Evolutionary conservation across 2,113 vertebrate genomes (phyloP).

Genomic region (Furnarius figulus): DNA sequence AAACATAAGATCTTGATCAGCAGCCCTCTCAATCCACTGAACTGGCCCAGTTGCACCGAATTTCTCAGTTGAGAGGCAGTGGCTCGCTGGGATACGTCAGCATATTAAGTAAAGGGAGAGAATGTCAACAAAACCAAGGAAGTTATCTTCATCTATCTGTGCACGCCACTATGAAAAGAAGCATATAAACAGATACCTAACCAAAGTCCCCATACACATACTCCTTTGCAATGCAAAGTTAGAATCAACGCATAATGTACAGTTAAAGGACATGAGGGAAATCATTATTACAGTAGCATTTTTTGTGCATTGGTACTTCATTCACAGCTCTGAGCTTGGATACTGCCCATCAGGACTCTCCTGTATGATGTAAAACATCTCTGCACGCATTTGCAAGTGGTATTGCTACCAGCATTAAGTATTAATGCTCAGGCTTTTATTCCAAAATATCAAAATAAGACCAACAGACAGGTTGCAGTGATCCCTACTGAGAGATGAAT

Average conservation of each 20-base stretch:
- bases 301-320: background rate
- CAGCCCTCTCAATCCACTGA: background rate
- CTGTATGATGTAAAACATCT: background rate
- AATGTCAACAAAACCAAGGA: background rate
- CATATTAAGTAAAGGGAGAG: background rate
- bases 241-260: background rate
- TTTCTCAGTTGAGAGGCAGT: background rate
- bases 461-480: background rate
- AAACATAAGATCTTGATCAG: background rate
- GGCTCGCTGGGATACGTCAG: background rate
- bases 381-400: background rate
- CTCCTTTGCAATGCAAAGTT: background rate
- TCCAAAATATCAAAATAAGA: background rate
- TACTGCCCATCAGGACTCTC: background rate
- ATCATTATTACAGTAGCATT: background rate
- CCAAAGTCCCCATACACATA: background rate
- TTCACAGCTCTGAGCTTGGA: background rate
- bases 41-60: background rate
- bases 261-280: background rate
- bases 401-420: background rate
- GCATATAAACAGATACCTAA: background rate
- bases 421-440: background rate
- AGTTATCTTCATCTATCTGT: background rate
- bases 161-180: background rate
- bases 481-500: background rate